Percentiles rank a stretch among this genome's conserved stretches.
phyloP scores from a whole-genome alignment of 1,140 invertebrate species.

The Drusus annulatus region DNA sequence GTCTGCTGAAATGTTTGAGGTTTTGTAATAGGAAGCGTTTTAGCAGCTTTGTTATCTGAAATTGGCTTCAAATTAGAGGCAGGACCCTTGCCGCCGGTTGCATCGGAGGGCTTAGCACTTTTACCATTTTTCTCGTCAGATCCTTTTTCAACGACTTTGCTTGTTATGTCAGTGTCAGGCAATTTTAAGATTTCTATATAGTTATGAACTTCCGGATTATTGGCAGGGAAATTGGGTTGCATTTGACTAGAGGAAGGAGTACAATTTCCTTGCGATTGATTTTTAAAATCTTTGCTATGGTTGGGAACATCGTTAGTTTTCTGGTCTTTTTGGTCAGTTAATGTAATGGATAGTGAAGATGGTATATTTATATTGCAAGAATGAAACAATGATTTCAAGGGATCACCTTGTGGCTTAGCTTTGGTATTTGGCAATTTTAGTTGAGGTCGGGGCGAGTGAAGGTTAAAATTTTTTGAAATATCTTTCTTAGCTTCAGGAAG shows the following conservation, averaged over 20 bases:
- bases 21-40: slow-evolving; percentile 63
- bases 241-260: slow-evolving; percentile 28
- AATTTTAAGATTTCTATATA: slow-evolving; percentile 75
- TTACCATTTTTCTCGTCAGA: slow-evolving; percentile 61
- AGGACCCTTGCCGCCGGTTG: slow-evolving; percentile 67
- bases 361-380: slow-evolving; percentile 75
- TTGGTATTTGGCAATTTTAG: slow-evolving; percentile 37
- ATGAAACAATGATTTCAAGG: slow-evolving; percentile 72
- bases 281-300: slow-evolving; percentile 60
- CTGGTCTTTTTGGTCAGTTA: slow-evolving; percentile 71
- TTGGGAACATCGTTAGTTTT: slow-evolving; percentile 42
- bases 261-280: slow-evolving; percentile 29
- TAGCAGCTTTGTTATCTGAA: slow-evolving; percentile 67
- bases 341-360: slow-evolving; percentile 74
- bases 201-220: slow-evolving; percentile 72
- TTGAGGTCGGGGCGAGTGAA: slow-evolving; percentile 13
- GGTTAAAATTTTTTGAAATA: slow-evolving; percentile 5
- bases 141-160: slow-evolving; percentile 62
- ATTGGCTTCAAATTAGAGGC: slow-evolving; percentile 71
- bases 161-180: slow-evolving; percentile 66
- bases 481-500: slow-evolving; percentile 34
- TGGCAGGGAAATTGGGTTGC: slow-evolving; percentile 57
- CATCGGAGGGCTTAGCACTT: slow-evolving; percentile 53
- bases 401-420: slow-evolving; percentile 65
- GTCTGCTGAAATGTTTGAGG: slow-evolving; percentile 71